These are phyloP conservation scores for Astyanax mexicanus DNA, from an alignment of 2,797 vertebrate genomes.

Conservation along the genomic window DNA sequence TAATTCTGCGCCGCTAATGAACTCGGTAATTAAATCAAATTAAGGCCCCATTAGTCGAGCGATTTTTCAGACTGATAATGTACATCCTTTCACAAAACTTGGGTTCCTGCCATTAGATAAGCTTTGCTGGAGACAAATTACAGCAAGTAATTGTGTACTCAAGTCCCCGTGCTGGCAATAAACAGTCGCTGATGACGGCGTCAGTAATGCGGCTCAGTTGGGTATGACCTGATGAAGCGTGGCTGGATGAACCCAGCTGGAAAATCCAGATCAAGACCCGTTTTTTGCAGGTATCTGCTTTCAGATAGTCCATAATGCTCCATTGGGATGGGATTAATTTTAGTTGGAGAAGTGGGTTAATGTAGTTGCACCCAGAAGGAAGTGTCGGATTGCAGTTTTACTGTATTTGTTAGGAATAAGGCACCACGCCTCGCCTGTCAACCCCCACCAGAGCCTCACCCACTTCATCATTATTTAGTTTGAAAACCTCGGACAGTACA, in stretches of 20 bases:
- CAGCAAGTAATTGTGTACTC: slow-evolving; percentile 64
- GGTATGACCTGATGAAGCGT: not conserved
- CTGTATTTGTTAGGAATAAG: too few relatives aligned
- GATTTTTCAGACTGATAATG: slow-evolving; percentile 69
- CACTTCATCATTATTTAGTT: too few relatives aligned
- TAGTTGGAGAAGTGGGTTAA: too few relatives aligned
- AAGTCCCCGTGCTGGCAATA: slow-evolving; percentile 56
- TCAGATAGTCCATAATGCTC: too few relatives aligned
- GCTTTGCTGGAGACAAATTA: slow-evolving; percentile 62
- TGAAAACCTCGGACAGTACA: too few relatives aligned
- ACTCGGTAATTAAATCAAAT: slow-evolving; percentile 74
- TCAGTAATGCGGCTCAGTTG: not conserved
- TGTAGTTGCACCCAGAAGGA: too few relatives aligned
- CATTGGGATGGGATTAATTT: too few relatives aligned
- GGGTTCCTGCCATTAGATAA: slow-evolving; percentile 62
- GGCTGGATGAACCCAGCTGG: not conserved
- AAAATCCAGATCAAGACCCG: too few relatives aligned
- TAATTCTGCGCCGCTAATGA: slow-evolving; percentile 66
- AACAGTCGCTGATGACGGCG: slow-evolving; percentile 43
- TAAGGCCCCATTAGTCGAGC: slow-evolving; percentile 67
- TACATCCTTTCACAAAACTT: slow-evolving; percentile 63
- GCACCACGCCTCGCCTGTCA: too few relatives aligned
- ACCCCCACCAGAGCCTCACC: too few relatives aligned
- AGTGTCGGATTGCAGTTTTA: too few relatives aligned
- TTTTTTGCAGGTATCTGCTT: not conserved